Evolutionary conservation across 2,797 vertebrate genomes (phyloP), one percentile per base, ranked within the genome.

Genomic region (Neosilurus hyrtlii): DNA sequence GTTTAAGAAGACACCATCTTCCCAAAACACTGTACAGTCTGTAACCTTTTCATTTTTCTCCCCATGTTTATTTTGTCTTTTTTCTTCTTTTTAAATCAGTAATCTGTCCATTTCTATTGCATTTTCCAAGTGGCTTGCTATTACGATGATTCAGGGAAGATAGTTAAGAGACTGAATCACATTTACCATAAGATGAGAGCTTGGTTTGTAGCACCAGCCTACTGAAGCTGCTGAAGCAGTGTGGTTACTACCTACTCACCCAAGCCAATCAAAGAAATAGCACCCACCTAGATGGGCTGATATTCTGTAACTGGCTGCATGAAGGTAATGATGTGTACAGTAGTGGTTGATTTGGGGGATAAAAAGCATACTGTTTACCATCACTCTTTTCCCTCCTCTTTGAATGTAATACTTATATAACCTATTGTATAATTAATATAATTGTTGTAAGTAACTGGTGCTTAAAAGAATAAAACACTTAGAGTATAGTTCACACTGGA

Each of bases 81-180:
- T 54, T 81, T 77, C 51, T 78, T 35, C 6, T 43, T 3, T 43
- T 43, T 43, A 43, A n/a, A 71, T 77, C 43, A 77, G 56, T 54
- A 81, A 78, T 84, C 79, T 11, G 37, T 76, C n/a, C 43, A 26
- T 52, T 22, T 63, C 79, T 52, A 10, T 12, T 51, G 43, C 15
- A 22, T 10, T 81, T 81, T 54, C 79, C 14, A 68, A n/a, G 59
- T 63, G 43, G 7, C 26, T 54, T 57, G 61, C 67, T 74, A 56
- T 75, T 65, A 67, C 9, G 35, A 71, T 61, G 79, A 81, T 57
- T 1, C 56, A 70, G 77, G 26, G 37, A 67, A 80, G 51, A 56
- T 26, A 80, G 54, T 43, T 43, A 67, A 35, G 51, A 43, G 54
- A 49, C 35, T 71, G 63, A 79, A 11, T 67, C 77, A 79, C 77